These are phyloP conservation scores for Iphiclides podalirius DNA, from an alignment of 2,888 invertebrate species.

Conservation along the genomic window DNA sequence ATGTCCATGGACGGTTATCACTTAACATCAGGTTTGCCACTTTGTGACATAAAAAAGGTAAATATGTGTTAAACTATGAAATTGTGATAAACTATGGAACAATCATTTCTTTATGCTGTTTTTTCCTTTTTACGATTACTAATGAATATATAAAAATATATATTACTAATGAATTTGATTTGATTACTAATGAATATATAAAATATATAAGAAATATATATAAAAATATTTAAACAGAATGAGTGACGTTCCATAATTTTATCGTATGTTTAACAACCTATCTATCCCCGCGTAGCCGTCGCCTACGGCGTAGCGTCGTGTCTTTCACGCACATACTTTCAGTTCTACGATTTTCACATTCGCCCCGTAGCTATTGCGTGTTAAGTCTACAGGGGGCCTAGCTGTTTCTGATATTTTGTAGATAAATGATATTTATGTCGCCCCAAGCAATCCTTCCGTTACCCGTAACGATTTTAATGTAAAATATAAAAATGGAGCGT, in stretches of 20 bases:
- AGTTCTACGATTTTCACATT: constrained; percentile 33
- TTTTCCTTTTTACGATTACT: too few relatives aligned
- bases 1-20: too few relatives aligned
- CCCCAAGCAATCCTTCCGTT: constrained; percentile 8
- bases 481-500: not conserved
- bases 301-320: constrained; percentile 53
- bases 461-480: not conserved
- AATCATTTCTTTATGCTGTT: too few relatives aligned
- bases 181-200: too few relatives aligned
- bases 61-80: too few relatives aligned
- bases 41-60: too few relatives aligned
- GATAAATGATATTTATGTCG: constrained; percentile 26
- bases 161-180: too few relatives aligned
- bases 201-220: too few relatives aligned
- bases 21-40: too few relatives aligned
- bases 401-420: constrained; percentile 28
- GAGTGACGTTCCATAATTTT: not conserved
- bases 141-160: too few relatives aligned
- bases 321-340: constrained; percentile 31
- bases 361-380: constrained; percentile 38
- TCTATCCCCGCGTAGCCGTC: constrained; percentile 43
- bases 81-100: too few relatives aligned
- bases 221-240: too few relatives aligned
- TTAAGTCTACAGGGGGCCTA: constrained; percentile 17
- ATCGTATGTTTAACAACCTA: not conserved